Conservation (phyloP, 2,797 vertebrate species). For the Pipistrellus kuhlii region DNA sequence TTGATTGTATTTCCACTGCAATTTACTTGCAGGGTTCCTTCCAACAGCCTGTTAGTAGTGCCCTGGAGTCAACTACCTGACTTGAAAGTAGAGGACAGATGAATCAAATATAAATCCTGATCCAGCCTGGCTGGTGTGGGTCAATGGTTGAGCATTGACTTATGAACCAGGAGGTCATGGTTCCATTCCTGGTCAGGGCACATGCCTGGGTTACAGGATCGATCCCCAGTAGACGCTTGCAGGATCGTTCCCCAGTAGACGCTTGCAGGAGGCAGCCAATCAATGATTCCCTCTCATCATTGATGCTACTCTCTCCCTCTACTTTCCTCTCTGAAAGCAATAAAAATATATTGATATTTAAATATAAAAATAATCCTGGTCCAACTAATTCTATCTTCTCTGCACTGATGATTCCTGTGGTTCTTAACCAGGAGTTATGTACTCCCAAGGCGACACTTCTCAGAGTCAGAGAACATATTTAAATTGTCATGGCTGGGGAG, state of each 20-base stretch:
- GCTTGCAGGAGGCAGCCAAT: no score
- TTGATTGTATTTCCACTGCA: not conserved
- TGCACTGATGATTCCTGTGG: not conserved
- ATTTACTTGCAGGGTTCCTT: not conserved
- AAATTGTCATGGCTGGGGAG: not conserved
- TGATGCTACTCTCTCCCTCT: no score
- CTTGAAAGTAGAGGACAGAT: not conserved
- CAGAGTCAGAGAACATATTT: not conserved
- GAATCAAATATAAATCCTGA: conserved; percentile 3
- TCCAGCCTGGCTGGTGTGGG: not conserved
- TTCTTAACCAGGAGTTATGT: not conserved
- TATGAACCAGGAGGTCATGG: no score
- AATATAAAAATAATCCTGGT: not conserved
- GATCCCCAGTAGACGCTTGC: no score
- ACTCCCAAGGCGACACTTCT: not conserved
- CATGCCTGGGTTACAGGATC: no score
- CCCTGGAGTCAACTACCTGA: conserved; percentile 1
- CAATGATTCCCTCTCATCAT: no score
- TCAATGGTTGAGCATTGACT: no score
- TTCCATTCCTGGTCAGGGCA: no score
- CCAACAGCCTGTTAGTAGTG: not conserved
- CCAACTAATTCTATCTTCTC: not conserved
- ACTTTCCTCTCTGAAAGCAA: no score
- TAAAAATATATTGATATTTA: no score
- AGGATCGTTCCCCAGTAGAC: no score